These are phyloP conservation scores for Pelecanus crispus DNA, from an alignment of 2,113 vertebrate genomes.

Conservation along the genomic window DNA sequence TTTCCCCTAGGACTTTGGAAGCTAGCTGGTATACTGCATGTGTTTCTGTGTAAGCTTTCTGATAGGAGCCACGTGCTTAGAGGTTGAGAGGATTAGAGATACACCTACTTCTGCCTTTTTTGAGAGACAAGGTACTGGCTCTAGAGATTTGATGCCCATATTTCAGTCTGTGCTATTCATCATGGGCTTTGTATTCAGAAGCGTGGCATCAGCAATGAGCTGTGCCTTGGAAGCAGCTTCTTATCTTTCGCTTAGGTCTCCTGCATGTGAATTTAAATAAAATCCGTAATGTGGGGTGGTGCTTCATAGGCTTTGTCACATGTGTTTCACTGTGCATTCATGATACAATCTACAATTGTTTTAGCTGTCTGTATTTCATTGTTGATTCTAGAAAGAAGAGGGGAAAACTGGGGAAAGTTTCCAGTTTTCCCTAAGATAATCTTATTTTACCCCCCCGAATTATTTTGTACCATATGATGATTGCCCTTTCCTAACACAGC, in stretches of 20 bases:
- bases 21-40: neutral
- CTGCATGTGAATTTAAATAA: neutral
- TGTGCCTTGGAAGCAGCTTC: neutral
- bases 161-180: neutral
- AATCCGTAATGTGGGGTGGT: neutral
- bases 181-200: neutral
- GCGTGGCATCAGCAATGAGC: neutral
- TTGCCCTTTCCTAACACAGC: neutral
- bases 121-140: neutral
- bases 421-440: neutral
- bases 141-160: neutral
- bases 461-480: neutral
- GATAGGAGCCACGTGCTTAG: neutral
- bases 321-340: neutral
- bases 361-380: neutral
- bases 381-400: neutral
- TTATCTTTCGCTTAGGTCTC: neutral
- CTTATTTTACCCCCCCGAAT: neutral
- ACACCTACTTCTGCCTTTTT: neutral
- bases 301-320: neutral
- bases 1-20: neutral
- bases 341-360: rapidly evolving
- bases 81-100: neutral
- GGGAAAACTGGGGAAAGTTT: neutral
- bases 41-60: neutral